Evolutionary conservation across 2,113 vertebrate species (phyloP).

Genomic region (Vidua chalybeata): DNA sequence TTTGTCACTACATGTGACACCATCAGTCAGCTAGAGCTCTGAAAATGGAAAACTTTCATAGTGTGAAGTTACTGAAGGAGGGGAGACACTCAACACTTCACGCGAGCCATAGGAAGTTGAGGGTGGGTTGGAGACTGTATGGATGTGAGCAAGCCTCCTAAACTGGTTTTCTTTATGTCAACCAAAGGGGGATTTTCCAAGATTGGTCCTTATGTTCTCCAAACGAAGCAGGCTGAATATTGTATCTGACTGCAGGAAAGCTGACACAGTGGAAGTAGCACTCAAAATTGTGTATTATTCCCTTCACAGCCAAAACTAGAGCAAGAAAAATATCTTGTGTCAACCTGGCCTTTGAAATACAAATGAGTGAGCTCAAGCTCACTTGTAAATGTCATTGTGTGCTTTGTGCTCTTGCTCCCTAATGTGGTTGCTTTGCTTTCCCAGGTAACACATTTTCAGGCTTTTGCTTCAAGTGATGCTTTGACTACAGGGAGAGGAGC

Average conservation of each 20-base stretch:
- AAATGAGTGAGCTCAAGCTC: constrained; percentile 42
- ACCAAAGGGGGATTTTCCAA: neutral
- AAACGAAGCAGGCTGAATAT: neutral
- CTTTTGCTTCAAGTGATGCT: constrained; percentile 8
- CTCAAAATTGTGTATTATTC: constrained; percentile 10
- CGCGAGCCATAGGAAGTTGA: neutral
- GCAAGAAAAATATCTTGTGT: constrained; percentile 47
- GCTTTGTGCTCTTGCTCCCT: neutral
- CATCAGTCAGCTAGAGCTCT: neutral
- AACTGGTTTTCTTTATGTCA: neutral
- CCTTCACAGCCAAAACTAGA: neutral
- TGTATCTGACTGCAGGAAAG: neutral
- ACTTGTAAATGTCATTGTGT: constrained; percentile 47
- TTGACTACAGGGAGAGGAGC: neutral
- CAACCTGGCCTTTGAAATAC: constrained; percentile 62
- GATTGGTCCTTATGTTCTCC: neutral
- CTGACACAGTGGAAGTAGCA: neutral
- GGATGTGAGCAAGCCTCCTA: neutral
- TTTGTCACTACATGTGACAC: neutral
- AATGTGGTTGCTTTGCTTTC: constrained; percentile 6
- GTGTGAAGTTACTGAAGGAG: neutral
- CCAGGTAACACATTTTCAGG: neutral
- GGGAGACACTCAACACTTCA: neutral
- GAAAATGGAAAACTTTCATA: neutral
- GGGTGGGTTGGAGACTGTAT: neutral